phyloP scores from a whole-genome alignment of 2,113 vertebrate genomes.

The Gracilinanus agilis region DNA sequence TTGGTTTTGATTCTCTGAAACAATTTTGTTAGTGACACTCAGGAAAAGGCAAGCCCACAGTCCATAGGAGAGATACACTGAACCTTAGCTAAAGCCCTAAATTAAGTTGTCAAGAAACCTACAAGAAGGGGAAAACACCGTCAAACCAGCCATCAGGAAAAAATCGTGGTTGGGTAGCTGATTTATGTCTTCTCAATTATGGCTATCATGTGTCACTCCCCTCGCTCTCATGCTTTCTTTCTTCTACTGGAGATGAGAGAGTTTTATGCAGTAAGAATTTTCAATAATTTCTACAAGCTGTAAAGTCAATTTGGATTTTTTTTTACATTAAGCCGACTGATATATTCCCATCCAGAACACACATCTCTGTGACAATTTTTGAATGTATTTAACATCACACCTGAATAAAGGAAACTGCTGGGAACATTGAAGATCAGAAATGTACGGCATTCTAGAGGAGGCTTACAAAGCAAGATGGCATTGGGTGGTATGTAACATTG shows the following conservation, averaged over 20 bases:
- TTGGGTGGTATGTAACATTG: neutral
- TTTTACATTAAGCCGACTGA: neutral
- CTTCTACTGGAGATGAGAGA: neutral
- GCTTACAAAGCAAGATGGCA: neutral
- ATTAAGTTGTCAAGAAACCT: slow-evolving; percentile 45
- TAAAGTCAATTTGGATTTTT: neutral
- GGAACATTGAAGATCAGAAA: neutral
- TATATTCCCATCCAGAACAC: neutral
- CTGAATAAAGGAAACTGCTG: neutral
- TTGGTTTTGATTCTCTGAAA: slow-evolving; percentile 59
- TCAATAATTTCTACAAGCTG: neutral
- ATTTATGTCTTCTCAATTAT: slow-evolving; percentile 12
- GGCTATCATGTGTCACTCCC: slow-evolving; percentile 1
- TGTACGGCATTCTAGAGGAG: neutral
- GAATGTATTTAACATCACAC: neutral
- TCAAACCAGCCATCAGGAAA: neutral
- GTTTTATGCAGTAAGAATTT: neutral
- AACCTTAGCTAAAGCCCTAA: slow-evolving; percentile 44
- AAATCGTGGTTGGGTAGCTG: neutral
- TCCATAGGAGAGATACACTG: slow-evolving; percentile 26
- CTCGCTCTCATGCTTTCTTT: neutral
- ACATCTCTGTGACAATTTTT: neutral
- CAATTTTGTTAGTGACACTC: slow-evolving; percentile 42
- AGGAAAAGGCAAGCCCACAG: slow-evolving; percentile 55
- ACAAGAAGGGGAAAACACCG: slow-evolving; percentile 20